Base-by-base conservation (phyloP, 2,888 invertebrate genomes). In the Pedicia rivosa region DNA sequence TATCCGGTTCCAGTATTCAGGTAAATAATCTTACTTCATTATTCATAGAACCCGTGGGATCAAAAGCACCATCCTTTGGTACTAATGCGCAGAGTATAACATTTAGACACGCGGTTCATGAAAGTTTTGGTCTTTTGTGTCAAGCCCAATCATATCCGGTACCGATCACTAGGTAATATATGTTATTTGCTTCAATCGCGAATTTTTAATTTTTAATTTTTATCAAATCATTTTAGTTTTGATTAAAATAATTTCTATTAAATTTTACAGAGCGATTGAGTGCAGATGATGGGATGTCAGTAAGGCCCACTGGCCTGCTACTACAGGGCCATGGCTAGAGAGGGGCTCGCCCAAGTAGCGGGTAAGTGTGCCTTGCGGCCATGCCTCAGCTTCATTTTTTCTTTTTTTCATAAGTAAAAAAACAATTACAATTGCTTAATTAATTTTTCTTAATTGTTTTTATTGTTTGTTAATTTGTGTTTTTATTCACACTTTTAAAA, bases 1-100 rank as follows among this genome's bases (percentile, higher is more conserved):
- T 71, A 63, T 61, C 82, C 81, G 31, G 70, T 78, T 47, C 81
- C 80, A 47, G 54, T 72, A 42, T 74, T 73, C 68, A 75, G 77
- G 77, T 80, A 66, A 46, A 54, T 53, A 43, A 6, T 32, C 10
- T 8, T 15, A n/a, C 15, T 10, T 9, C 28, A 12, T 3, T 19
- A 22, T 35, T 31, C 36, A 15, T 50, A 67, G 67, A 67, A 47
- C 67, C 68, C 2, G 56, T 67, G 37, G 66, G 66, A 45, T 66
- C 64, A 50, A 64, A 65, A 22, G 50, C 62, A 13, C 66, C 67
- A 4, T 58, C 53, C 17, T 44, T 52, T 33, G 37, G 28, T 44
- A 39, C 43, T 26, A 42, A 40, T 22, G 35, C 43, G 36, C 36
- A 46, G 19, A 50, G 63, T 19, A 57, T 54, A 43, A 54, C 58